A percentile compares a stretch with the other conserved stretches of the same genome.
These are phyloP conservation scores for Istiophorus platypterus DNA, from an alignment of 2,113 vertebrate species.

Conservation along the genomic window DNA sequence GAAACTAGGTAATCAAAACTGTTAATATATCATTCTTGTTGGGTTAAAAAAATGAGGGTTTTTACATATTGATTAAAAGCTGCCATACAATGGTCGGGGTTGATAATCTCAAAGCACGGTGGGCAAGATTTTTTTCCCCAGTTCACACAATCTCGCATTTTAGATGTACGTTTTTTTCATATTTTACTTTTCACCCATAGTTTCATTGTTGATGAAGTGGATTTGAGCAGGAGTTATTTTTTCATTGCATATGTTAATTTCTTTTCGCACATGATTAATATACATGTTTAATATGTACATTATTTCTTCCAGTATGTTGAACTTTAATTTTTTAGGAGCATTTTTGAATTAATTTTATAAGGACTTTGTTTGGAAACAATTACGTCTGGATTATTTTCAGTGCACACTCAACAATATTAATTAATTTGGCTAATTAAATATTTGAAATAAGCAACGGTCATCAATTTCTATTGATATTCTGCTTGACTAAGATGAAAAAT, in stretches of 20 bases:
- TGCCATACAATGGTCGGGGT: too few relatives aligned
- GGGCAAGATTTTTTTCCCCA: background rate
- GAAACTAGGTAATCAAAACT: background rate
- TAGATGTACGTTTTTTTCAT: background rate
- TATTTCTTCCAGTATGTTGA: background rate
- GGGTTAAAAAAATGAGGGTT: background rate
- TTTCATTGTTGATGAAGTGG: background rate
- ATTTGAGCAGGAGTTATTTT: background rate
- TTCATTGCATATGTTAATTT: background rate
- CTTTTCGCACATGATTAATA: background rate
- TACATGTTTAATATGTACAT: background rate
- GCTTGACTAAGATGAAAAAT: constrained; percentile 13
- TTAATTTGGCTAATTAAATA: constrained; percentile 31
- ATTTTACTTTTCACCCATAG: background rate
- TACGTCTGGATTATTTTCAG: background rate
- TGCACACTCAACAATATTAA: background rate
- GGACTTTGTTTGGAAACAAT: background rate
- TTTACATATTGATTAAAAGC: background rate
- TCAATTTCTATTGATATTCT: background rate
- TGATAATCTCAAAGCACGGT: background rate
- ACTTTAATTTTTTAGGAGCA: background rate
- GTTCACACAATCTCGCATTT: background rate
- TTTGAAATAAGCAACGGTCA: constrained; percentile 16
- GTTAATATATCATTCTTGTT: background rate
- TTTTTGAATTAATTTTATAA: background rate